These are phyloP conservation scores for Cancer borealis DNA, from an alignment of 2,888 invertebrate species.

Conservation along the genomic window DNA sequence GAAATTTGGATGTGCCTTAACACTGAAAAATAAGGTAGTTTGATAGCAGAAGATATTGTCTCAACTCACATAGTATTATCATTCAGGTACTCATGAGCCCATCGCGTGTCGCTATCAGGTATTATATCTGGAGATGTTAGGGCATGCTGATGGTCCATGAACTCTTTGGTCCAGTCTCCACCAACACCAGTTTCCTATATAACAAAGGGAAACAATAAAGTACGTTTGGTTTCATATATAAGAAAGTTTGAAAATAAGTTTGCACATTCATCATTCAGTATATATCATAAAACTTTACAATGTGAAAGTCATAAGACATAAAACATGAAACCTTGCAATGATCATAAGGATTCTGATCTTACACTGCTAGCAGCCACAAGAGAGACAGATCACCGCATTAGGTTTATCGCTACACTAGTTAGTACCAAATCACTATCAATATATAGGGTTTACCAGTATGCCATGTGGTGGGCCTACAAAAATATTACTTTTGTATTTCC, in stretches of 20 bases:
- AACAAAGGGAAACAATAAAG: neutral
- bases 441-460: no score
- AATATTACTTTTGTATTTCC: no score
- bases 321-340: neutral
- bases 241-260: neutral
- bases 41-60: neutral
- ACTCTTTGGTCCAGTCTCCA: constrained; percentile 70
- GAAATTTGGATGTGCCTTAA: neutral
- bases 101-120: constrained; percentile 65
- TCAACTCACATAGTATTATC: constrained; percentile 63
- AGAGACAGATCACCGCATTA: neutral
- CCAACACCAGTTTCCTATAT: constrained; percentile 59
- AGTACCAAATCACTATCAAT: no score
- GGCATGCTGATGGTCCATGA: constrained; percentile 68
- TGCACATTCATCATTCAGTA: neutral
- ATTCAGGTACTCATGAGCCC: constrained; percentile 67
- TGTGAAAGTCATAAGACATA: neutral
- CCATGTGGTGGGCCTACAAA: no score
- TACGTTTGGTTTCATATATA: neutral
- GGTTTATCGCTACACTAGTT: no score
- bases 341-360: neutral
- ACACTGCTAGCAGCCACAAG: neutral
- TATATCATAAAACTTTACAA: neutral
- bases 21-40: neutral
- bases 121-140: constrained; percentile 70